Percentiles rank a stretch among this genome's conserved stretches.
These are phyloP conservation scores for Chymomyza amoena DNA, from an alignment of 2,888 invertebrate genomes.

Conservation along the genomic window DNA sequence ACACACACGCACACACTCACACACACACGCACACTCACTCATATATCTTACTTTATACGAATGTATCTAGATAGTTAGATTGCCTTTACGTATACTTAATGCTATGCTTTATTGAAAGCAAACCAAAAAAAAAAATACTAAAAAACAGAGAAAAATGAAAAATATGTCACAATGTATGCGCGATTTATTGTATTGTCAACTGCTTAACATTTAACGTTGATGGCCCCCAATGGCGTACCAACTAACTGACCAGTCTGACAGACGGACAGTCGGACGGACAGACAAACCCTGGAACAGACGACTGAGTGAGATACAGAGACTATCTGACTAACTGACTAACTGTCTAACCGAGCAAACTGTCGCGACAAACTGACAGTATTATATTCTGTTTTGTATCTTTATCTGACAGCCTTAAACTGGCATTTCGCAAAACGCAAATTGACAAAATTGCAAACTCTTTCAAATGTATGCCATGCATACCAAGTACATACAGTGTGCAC, in stretches of 20 bases:
- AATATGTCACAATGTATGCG: not conserved
- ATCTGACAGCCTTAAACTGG: not conserved
- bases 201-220: conserved; percentile 1
- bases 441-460: not conserved
- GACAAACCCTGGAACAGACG: not conserved
- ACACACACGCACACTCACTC: not conserved
- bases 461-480: not conserved
- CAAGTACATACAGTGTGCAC: not conserved
- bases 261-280: not conserved
- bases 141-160: not conserved
- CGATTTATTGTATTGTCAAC: conserved; percentile 1
- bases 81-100: not conserved
- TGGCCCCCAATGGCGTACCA: not conserved
- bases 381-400: not conserved
- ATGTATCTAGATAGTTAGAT: not conserved
- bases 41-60: not conserved
- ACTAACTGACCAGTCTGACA: not conserved
- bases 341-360: not conserved
- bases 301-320: not conserved
- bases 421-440: not conserved
- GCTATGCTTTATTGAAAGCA: conserved; percentile 1
- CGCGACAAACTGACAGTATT: not conserved
- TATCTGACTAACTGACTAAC: not conserved
- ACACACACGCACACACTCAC: conserved; percentile 9
- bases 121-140: not conserved